Conservation (phyloP, 2,888 invertebrate genomes). For the Stenodema calcarata region DNA sequence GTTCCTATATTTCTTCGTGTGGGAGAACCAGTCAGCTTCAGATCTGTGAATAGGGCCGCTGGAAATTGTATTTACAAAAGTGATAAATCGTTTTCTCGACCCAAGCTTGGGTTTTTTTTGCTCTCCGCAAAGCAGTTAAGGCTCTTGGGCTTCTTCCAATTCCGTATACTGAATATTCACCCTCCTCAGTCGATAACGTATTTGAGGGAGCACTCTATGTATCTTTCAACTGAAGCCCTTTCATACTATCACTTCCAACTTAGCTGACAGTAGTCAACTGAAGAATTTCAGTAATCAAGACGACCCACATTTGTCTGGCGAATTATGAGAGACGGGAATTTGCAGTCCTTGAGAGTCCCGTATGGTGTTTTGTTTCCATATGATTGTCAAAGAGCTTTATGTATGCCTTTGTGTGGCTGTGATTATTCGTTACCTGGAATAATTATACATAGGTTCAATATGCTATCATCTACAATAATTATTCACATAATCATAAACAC, state of each 20-base stretch:
- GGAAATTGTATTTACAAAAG: neutral
- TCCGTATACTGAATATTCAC: constrained; percentile 5
- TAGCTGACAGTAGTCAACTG: neutral
- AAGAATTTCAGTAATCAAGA: no score
- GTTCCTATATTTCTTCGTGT: neutral
- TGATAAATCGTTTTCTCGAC: neutral
- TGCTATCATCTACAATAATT: no score
- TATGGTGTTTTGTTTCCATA: no score
- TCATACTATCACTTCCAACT: neutral
- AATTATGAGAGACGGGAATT: no score
- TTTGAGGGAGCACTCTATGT: neutral
- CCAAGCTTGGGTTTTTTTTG: neutral
- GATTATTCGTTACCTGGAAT: no score
- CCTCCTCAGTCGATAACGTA: neutral
- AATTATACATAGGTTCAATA: no score
- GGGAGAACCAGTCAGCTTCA: neutral
- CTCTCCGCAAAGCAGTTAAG: neutral
- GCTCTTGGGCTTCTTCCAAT: constrained; percentile 4
- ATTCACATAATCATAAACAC: no score
- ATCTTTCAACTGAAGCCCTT: neutral
- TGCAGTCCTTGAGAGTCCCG: no score
- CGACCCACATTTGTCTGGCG: no score
- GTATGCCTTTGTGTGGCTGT: no score
- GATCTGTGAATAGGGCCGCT: neutral
- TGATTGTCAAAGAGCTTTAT: no score